Percentiles rank a stretch among this genome's conserved stretches.
These are phyloP conservation scores for Ametastegia equiseti DNA, from an alignment of 2,888 invertebrate genomes.

Conservation along the genomic window DNA sequence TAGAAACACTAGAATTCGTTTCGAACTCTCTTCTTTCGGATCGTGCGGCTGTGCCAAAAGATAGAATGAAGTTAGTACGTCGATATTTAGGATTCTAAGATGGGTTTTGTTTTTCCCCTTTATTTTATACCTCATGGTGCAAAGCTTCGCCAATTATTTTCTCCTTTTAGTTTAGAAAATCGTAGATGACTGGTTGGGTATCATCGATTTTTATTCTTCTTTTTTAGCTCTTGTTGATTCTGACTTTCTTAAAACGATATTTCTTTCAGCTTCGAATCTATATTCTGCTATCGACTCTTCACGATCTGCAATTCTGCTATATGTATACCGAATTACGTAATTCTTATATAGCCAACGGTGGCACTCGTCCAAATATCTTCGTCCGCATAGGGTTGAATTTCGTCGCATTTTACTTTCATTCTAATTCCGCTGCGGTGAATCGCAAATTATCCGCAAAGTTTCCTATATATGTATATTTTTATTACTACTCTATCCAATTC, in stretches of 20 bases:
- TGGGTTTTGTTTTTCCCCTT: no score
- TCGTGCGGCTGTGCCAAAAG: neutral
- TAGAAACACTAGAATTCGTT: conserved; percentile 30
- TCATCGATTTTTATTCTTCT: neutral
- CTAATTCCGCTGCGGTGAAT: neutral
- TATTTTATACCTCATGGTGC: no score
- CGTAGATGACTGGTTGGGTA: no score
- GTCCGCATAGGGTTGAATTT: conserved; percentile 26
- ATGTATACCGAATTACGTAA: neutral
- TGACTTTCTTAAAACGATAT: no score
- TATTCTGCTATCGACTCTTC: conserved; percentile 23
- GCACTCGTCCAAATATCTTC: conserved; percentile 20
- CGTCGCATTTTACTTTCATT: conserved; percentile 4
- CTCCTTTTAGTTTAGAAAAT: no score
- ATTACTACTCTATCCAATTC: no score
- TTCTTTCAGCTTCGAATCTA: no score
- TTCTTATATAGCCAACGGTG: conserved; percentile 16
- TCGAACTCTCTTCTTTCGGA: conserved; percentile 1
- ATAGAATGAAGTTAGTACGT: neutral
- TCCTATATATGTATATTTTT: no score
- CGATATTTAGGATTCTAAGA: no score
- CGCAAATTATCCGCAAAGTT: neutral
- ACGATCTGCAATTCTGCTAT: no score
- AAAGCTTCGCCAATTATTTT: no score
- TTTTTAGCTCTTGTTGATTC: neutral